phyloP scores from a whole-genome alignment of 2,797 vertebrate species.

The Ataeniobius toweri region DNA sequence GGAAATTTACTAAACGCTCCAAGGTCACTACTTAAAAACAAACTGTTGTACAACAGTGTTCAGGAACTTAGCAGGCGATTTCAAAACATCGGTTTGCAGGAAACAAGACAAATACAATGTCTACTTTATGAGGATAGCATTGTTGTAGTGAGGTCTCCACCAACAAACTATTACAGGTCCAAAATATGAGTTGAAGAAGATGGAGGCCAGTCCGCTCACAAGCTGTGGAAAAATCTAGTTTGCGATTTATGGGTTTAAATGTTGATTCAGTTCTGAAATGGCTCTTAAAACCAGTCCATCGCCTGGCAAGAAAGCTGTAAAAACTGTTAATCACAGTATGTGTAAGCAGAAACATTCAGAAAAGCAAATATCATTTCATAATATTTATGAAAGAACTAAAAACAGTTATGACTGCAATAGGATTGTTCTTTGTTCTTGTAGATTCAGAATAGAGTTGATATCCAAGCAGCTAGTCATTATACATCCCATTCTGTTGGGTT shows the following conservation, averaged over 20 bases:
- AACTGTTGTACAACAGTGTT: not conserved
- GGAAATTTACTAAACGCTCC: not conserved
- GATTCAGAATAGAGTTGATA: not conserved
- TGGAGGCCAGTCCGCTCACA: not conserved
- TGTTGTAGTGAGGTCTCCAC: not conserved
- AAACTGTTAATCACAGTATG: not conserved
- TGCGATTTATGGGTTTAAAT: not conserved
- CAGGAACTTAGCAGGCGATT: not conserved
- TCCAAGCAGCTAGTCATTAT: not conserved
- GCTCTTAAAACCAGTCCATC: not conserved
- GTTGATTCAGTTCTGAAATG: not conserved
- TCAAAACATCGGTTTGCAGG: not conserved
- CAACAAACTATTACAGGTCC: not conserved
- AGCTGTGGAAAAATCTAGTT: slow-evolving; percentile 1
- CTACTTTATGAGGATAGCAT: not conserved
- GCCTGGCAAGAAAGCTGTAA: not conserved
- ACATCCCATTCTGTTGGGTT: not conserved
- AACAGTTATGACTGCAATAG: not conserved
- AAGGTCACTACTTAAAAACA: not conserved
- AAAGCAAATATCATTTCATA: not conserved
- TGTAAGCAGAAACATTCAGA: not conserved
- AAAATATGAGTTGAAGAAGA: not conserved
- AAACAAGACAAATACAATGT: not conserved
- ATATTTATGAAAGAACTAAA: not conserved
- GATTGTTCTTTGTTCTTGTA: not conserved